Conservation (phyloP, 2,797 vertebrate species). For the Sebastes iracundus region DNA sequence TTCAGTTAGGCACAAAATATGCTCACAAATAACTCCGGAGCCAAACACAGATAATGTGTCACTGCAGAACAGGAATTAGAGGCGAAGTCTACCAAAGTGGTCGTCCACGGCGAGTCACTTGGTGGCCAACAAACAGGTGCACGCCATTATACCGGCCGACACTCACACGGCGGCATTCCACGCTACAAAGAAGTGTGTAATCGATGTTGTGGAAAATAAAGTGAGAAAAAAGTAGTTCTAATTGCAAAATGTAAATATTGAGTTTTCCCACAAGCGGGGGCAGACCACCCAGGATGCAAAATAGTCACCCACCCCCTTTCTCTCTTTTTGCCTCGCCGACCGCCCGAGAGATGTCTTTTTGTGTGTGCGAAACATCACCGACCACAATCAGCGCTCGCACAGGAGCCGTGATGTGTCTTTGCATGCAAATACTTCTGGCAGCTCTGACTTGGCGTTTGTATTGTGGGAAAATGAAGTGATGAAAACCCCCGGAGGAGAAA, state of each 20-base stretch:
- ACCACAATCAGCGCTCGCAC: constrained; percentile 74
- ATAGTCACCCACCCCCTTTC: constrained; percentile 79
- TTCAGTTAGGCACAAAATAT: constrained; percentile 41
- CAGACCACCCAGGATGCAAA: constrained; percentile 90
- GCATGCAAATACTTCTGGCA: constrained; percentile 76
- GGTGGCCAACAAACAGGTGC: constrained; percentile 81
- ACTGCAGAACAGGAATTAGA: constrained; percentile 36
- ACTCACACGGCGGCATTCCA: constrained; percentile 61
- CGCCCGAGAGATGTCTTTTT: constrained; percentile 78
- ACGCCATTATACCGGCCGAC: constrained; percentile 49
- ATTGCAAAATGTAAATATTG: constrained; percentile 92
- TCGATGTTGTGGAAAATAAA: constrained; percentile 85
- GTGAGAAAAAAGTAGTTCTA: constrained; percentile 86
- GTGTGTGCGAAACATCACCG: constrained; percentile 79
- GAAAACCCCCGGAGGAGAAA: constrained; percentile 58
- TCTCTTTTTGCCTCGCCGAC: constrained; percentile 73
- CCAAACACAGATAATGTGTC: constrained; percentile 17
- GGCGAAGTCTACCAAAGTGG: constrained; percentile 41
- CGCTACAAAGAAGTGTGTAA: constrained; percentile 71
- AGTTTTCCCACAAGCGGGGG: constrained; percentile 89
- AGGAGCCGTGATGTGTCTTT: constrained; percentile 72
- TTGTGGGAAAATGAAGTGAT: constrained; percentile 70
- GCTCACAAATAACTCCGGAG: constrained; percentile 36
- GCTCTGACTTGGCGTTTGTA: constrained; percentile 58
- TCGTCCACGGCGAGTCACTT: constrained; percentile 26